phyloP scores from a whole-genome alignment of 2,113 vertebrate species.

The Heterochromis multidens region DNA sequence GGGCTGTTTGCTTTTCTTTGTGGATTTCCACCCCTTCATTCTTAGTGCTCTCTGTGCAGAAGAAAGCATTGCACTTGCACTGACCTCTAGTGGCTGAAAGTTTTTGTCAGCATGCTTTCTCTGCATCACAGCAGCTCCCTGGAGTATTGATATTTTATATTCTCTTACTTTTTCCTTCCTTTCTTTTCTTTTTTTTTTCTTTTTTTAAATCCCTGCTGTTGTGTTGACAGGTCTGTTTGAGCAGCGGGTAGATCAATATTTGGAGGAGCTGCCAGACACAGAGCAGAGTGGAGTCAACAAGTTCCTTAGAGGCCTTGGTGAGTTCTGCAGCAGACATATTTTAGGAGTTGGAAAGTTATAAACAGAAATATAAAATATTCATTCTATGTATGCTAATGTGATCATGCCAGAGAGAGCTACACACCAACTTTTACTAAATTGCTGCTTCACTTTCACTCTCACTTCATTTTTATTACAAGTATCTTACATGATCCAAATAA shows the following conservation, averaged over 20 bases:
- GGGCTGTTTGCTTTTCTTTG: not conserved
- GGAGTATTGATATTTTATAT: not conserved
- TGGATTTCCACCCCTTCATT: not conserved
- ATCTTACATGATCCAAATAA: not conserved
- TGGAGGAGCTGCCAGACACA: constrained; percentile 95
- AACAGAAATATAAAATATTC: not conserved
- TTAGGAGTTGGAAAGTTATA: not conserved
- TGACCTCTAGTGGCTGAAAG: constrained; percentile 62
- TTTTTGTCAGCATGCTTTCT: not conserved
- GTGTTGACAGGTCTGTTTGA: constrained; percentile 88
- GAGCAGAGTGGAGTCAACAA: constrained; percentile 99
- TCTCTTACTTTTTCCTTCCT: not conserved
- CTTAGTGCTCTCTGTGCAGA: not conserved
- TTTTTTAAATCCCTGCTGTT: not conserved
- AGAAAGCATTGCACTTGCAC: constrained; percentile 15
- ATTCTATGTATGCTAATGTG: not conserved
- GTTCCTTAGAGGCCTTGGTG: constrained; percentile 94
- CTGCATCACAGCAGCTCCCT: not conserved
- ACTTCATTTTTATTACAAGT: not conserved
- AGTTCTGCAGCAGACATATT: constrained; percentile 58
- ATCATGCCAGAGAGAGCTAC: not conserved
- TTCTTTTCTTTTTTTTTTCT: not conserved
- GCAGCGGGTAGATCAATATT: constrained; percentile 93
- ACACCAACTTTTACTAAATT: not conserved
- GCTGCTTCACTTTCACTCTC: not conserved